Evolutionary conservation across 2,797 vertebrate genomes (phyloP).

Genomic region (Gymnoscopelus braueri): DNA sequence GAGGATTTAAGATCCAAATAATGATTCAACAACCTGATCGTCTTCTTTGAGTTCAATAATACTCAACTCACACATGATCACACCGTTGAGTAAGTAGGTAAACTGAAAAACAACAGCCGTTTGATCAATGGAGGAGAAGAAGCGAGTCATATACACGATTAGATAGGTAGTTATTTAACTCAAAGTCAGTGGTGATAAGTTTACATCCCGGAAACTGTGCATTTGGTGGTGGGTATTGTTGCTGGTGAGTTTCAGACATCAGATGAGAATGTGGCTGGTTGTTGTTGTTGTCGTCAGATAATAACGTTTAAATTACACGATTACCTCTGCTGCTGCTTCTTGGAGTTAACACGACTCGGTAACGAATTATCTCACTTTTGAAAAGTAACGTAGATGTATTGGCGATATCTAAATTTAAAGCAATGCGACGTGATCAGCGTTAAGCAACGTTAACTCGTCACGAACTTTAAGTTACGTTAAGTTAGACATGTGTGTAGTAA

Average conservation of each 20-base stretch:
- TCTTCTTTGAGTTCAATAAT: no score
- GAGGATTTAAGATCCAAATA: constrained; percentile 67
- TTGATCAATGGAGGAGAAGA: constrained; percentile 43
- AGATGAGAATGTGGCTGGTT: constrained; percentile 20
- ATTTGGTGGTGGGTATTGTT: constrained; percentile 58
- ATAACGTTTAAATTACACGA: constrained; percentile 16
- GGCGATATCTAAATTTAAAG: no score
- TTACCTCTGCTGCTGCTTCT: not conserved
- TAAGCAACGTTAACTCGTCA: no score
- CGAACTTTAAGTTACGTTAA: no score
- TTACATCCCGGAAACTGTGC: constrained; percentile 63
- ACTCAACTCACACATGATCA: constrained; percentile 31
- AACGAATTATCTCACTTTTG: constrained; percentile 1
- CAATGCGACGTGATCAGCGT: no score
- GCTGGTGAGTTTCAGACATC: constrained; percentile 68
- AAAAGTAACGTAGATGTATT: not conserved
- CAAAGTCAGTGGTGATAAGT: constrained; percentile 24
- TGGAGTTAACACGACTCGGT: not conserved
- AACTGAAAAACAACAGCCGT: constrained; percentile 7
- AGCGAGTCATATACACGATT: constrained; percentile 17
- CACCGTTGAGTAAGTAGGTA: constrained; percentile 73
- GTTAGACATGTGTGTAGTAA: no score
- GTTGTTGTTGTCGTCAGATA: not conserved
- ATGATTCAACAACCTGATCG: constrained; percentile 40
- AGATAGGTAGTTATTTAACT: constrained; percentile 2